Percentiles rank a stretch among this genome's conserved stretches.
Evolutionary conservation across 2,797 vertebrate species (phyloP).

Genomic region (Emydoidea blandingii): DNA sequence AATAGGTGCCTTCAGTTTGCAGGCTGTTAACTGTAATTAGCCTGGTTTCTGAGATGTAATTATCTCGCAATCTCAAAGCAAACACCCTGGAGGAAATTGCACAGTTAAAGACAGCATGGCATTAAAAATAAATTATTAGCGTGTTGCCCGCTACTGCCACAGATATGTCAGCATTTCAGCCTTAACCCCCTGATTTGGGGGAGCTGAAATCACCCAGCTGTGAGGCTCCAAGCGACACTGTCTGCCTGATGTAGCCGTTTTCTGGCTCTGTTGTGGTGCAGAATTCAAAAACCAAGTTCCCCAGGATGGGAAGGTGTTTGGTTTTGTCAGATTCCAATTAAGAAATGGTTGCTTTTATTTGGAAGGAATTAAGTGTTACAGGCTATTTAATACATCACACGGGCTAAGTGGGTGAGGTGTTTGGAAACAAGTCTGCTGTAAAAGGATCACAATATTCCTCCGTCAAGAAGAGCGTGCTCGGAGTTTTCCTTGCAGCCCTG

Average conservation of each 20-base stretch:
- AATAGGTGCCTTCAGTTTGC: slow-evolving; percentile 78
- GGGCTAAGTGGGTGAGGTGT: slow-evolving; percentile 34
- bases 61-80: slow-evolving; percentile 87
- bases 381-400: slow-evolving; percentile 3
- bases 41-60: slow-evolving; percentile 87
- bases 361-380: slow-evolving; percentile 58
- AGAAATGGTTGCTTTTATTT: not conserved
- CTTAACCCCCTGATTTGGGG: slow-evolving; percentile 48
- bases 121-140: slow-evolving; percentile 87
- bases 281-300: not conserved
- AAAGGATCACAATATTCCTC: not conserved
- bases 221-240: slow-evolving; percentile 60
- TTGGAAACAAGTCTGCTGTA: slow-evolving; percentile 59
- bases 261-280: not conserved
- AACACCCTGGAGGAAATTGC: slow-evolving; percentile 86
- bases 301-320: not conserved
- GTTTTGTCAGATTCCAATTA: slow-evolving; percentile 59
- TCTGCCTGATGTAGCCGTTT: not conserved
- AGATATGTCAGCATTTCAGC: slow-evolving; percentile 70
- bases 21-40: slow-evolving; percentile 89
- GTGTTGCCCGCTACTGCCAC: slow-evolving; percentile 68
- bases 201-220: slow-evolving; percentile 48
- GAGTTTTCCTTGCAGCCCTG: not conserved
- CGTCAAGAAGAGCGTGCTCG: not conserved
- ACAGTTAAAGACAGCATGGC: slow-evolving; percentile 82